Evolutionary conservation across 2,113 vertebrate genomes (phyloP).

Genomic region (Peucedramus taeniatus): DNA sequence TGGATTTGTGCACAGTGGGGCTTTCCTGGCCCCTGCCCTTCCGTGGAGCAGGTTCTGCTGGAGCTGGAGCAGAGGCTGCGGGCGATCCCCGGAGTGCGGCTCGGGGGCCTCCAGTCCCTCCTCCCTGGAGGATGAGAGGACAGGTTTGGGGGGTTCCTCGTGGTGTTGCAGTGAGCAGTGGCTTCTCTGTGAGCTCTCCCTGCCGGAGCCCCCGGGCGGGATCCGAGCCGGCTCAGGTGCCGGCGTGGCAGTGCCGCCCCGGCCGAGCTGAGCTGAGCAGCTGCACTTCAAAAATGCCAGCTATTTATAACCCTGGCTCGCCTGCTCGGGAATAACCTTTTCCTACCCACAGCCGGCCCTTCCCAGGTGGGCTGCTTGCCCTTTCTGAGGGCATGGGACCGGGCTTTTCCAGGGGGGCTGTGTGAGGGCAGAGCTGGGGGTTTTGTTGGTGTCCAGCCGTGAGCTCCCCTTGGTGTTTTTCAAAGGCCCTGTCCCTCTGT

Average conservation of each 20-base stretch:
- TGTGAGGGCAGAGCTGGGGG: fast-evolving
- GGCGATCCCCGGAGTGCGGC: fast-evolving
- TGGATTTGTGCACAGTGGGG: background rate
- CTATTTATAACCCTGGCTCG: conserved; percentile 39
- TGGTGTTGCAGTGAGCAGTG: background rate
- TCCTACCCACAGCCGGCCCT: background rate
- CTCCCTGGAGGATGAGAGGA: background rate
- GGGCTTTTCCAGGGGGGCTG: fast-evolving
- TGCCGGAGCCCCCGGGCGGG: background rate
- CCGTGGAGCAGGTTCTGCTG: background rate
- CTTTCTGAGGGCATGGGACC: background rate
- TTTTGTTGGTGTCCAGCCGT: fast-evolving
- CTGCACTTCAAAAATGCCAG: conserved; percentile 35
- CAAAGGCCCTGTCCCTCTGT: fast-evolving
- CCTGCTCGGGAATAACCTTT: conserved; percentile 1
- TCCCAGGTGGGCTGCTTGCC: background rate
- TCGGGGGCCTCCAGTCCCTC: background rate
- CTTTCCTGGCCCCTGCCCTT: background rate
- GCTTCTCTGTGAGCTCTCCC: background rate
- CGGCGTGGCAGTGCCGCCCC: background rate
- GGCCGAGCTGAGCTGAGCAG: conserved; percentile 1
- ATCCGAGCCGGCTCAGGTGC: background rate
- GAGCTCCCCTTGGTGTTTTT: background rate
- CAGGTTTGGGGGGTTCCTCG: background rate
- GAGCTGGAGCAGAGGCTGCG: background rate